Evolutionary conservation across 64 coral and sea anemone species (phyloP).

Genomic region (Exaiptasia diaphana): DNA sequence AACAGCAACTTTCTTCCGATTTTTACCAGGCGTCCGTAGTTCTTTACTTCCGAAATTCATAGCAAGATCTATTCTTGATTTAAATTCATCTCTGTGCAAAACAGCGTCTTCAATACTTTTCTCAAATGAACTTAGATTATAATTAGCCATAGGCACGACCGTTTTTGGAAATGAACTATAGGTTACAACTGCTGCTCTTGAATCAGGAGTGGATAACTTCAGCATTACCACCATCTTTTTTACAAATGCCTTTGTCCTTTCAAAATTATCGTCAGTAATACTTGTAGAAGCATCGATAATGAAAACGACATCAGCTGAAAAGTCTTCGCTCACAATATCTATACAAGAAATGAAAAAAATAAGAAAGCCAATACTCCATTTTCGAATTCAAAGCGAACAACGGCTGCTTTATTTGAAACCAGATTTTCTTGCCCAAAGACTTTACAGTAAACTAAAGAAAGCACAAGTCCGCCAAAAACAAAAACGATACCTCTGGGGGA

Average conservation of each 20-base stretch:
- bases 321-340: too few species aligned
- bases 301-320: conserved; percentile 64
- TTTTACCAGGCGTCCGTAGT: background rate
- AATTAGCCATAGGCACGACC: background rate
- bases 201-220: conserved; percentile 22
- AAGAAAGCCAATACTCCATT: too few species aligned
- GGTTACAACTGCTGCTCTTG: conserved; percentile 47
- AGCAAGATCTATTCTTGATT: conserved; percentile 35
- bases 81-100: background rate
- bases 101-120: background rate
- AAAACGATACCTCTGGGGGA: too few species aligned
- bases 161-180: conserved; percentile 47
- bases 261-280: conserved; percentile 41
- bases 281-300: conserved; percentile 63
- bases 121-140: background rate
- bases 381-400: too few species aligned
- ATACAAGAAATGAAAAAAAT: too few species aligned
- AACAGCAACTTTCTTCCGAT: conserved; percentile 5
- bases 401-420: too few species aligned
- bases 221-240: conserved; percentile 41
- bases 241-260: conserved; percentile 63
- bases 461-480: too few species aligned
- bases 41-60: background rate
- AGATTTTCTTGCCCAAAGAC: too few species aligned
- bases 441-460: too few species aligned